Evolutionary conservation across 2,888 invertebrate genomes (phyloP), one percentile per base, ranked within the genome.

Genomic region (Ephialtes manifestator): DNA sequence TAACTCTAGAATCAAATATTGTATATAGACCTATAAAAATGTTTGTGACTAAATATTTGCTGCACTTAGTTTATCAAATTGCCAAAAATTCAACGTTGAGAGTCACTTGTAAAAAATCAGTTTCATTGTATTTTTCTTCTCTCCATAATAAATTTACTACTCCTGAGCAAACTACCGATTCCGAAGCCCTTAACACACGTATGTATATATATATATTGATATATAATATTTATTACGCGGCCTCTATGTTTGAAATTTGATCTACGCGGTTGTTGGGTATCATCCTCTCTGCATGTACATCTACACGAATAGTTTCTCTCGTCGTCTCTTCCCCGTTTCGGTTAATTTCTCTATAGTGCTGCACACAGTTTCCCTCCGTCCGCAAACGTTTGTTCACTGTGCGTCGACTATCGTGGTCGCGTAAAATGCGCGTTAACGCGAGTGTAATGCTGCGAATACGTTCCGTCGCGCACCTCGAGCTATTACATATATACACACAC

Each of bases 191-290:
- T 63, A 48, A 58, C 76, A 81, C 67, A 51, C 53, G 71, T 81
- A 58, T 74, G 18, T 58, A 72, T 74, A 67, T 68, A 74, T 48
- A 92, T 92, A 90, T 89, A 89, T 91, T n/a, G n/a, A 89, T 89
- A 92, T 91, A 90, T 89, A 89, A 90, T 89, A 88, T 87, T 86
- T 81, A 85, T 88, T 85, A 81, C 86, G 88, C 87, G 88, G 86
- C 79, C 72, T 85, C 87, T 88, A 88, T 68, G 51, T 43, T 77
- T 60, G 58, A 81, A 80, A 76, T 81, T 76, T 80, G 67, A 77
- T 84, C 80, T 76, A 76, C 55, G 70, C 43, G 80, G 43, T 60
- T 80, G 48, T n/a, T 31, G 60, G 51, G 13, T 72, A 28, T 39
- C 35, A 31, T 67, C 43, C 43, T 53, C 60, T 58, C 75, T 63